A percentile compares a stretch with the other conserved stretches of the same genome.
Evolutionary conservation across 2,888 invertebrate species (phyloP).

Genomic region (Ormyrus labotus): DNA sequence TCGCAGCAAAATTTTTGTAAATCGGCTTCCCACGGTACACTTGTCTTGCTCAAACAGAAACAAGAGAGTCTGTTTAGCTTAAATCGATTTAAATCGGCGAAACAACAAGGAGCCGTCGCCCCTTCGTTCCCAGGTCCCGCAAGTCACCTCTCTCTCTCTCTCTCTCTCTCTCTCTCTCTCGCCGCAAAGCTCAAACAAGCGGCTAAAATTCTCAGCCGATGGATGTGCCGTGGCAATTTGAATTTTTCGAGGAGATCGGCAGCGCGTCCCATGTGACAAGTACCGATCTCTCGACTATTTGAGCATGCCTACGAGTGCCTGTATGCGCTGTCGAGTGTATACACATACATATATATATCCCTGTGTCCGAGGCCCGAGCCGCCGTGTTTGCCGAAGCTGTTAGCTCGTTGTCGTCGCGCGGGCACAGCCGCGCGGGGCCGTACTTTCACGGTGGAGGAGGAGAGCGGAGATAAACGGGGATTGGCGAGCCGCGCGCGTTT

Average conservation of each 20-base stretch:
- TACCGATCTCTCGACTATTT: slow-evolving; percentile 18
- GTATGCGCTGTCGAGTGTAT: background rate
- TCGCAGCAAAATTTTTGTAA: no score
- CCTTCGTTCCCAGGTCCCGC: no score
- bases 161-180: no score
- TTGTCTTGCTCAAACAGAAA: no score
- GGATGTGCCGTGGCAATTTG: background rate
- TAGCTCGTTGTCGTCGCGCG: slow-evolving; percentile 46
- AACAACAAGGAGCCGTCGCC: no score
- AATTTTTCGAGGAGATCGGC: slow-evolving; percentile 34
- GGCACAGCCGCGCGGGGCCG: background rate
- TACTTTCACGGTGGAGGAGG: slow-evolving; percentile 58
- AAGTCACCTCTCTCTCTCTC: no score
- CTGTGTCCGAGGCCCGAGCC: slow-evolving; percentile 21
- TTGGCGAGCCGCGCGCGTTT: background rate
- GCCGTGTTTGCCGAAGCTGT: slow-evolving; percentile 53
- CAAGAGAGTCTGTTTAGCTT: no score
- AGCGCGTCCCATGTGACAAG: slow-evolving; percentile 3
- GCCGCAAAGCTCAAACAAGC: no score
- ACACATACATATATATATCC: background rate
- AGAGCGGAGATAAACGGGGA: background rate
- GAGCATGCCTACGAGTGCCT: slow-evolving; percentile 7
- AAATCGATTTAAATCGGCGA: no score
- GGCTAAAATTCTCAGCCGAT: no score
- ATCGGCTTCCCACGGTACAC: no score